These are phyloP conservation scores for Oncorhynchus keta DNA, from an alignment of 2,113 vertebrate genomes.

Conservation along the genomic window DNA sequence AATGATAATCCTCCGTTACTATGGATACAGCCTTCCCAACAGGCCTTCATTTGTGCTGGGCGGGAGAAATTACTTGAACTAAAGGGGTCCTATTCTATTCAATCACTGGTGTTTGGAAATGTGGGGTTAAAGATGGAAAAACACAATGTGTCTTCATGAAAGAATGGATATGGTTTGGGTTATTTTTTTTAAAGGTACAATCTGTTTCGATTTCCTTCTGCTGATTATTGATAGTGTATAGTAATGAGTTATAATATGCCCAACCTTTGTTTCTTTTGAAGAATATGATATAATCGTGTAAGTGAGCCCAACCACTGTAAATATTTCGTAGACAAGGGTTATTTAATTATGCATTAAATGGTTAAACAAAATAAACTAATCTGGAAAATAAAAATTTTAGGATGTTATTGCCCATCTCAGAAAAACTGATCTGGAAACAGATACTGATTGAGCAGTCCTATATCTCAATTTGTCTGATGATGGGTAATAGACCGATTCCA, in stretches of 20 bases:
- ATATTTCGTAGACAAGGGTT: too few relatives aligned
- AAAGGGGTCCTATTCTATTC: not conserved
- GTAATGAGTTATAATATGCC: too few relatives aligned
- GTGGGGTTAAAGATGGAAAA: not conserved
- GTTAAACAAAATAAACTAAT: too few relatives aligned
- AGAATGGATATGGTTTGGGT: not conserved
- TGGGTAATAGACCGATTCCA: not conserved
- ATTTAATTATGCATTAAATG: too few relatives aligned
- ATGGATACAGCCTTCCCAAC: constrained; percentile 62
- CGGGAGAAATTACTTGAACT: not conserved
- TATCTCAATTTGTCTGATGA: not conserved
- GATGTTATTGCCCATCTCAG: not conserved
- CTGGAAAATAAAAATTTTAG: not conserved
- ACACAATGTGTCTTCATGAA: not conserved
- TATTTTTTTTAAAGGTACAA: too few relatives aligned
- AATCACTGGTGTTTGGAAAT: not conserved
- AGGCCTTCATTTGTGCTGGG: constrained; percentile 41
- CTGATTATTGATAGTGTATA: too few relatives aligned
- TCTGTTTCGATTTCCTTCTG: too few relatives aligned
- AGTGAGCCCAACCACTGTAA: too few relatives aligned
- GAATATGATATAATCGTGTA: too few relatives aligned
- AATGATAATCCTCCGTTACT: constrained; percentile 66
- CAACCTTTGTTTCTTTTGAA: too few relatives aligned
- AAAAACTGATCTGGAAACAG: not conserved
- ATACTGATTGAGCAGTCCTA: not conserved